These are phyloP conservation scores for Chitala chitala DNA, from an alignment of 2,113 vertebrate genomes.

Conservation along the genomic window DNA sequence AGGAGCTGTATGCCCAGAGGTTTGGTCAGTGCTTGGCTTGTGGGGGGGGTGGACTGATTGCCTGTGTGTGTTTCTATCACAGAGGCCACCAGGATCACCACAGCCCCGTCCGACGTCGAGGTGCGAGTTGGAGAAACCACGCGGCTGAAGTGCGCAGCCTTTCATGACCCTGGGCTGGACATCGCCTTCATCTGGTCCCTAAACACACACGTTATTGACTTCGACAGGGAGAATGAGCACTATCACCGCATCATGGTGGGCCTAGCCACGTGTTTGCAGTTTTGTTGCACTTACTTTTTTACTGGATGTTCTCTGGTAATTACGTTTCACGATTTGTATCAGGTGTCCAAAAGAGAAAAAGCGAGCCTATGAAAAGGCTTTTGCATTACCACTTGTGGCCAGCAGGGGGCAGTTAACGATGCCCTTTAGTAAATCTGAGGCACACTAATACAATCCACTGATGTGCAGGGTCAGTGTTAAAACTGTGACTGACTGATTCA, in stretches of 20 bases:
- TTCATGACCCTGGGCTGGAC: constrained; percentile 82
- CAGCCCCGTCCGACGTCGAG: constrained; percentile 76
- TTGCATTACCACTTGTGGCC: constrained; percentile 16
- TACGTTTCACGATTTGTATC: neutral
- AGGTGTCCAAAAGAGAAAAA: neutral
- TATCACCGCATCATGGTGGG: constrained; percentile 84
- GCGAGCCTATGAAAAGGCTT: too few relatives aligned
- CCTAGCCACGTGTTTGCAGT: neutral
- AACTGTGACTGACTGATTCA: neutral
- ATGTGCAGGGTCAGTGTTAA: neutral
- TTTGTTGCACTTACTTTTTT: neutral
- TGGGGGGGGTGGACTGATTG: too few relatives aligned
- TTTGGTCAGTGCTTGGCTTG: too few relatives aligned
- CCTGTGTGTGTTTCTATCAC: neutral
- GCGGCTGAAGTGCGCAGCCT: constrained; percentile 81
- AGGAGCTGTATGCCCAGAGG: too few relatives aligned
- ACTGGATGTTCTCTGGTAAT: neutral
- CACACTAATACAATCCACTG: neutral
- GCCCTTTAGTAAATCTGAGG: neutral
- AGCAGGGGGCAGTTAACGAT: constrained; percentile 10
- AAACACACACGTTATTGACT: constrained; percentile 85
- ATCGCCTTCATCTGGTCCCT: constrained; percentile 90
- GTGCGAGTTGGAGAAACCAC: constrained; percentile 80
- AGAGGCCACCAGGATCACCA: constrained; percentile 85
- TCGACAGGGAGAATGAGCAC: constrained; percentile 74